Percentiles rank a stretch among this genome's conserved stretches.
Conservation (phyloP, 2,113 vertebrate species). For the Rhinolophus ferrumequinum region DNA sequence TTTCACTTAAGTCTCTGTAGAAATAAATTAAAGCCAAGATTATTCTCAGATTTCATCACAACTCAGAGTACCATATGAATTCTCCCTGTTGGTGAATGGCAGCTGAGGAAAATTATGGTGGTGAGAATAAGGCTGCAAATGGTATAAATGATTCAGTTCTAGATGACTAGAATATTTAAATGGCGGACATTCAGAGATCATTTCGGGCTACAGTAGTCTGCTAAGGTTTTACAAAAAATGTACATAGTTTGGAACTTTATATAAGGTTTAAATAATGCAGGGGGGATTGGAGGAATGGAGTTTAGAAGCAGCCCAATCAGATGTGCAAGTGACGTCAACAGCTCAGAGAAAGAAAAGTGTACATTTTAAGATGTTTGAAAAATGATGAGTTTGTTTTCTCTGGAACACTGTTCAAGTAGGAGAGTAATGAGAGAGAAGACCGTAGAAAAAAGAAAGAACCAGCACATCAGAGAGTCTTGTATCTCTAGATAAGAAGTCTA, state of each 20-base stretch:
- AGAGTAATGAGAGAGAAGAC: neutral
- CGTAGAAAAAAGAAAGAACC: neutral
- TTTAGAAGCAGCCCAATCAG: neutral
- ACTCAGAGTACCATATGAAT: neutral
- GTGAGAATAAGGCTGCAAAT: neutral
- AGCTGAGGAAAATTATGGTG: neutral
- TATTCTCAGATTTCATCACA: constrained; percentile 13
- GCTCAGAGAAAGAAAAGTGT: neutral
- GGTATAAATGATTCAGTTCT: neutral
- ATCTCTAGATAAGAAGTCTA: neutral
- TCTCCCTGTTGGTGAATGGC: neutral
- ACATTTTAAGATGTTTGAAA: constrained; percentile 32
- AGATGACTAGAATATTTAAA: neutral
- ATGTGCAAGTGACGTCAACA: neutral
- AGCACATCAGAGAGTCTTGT: neutral
- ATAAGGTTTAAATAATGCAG: neutral
- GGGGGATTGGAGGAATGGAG: neutral
- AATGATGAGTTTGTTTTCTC: neutral
- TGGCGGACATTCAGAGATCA: neutral
- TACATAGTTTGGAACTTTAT: neutral
- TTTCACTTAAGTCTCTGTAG: neutral
- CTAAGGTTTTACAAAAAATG: neutral
- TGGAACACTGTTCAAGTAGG: neutral
- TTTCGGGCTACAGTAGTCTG: neutral
- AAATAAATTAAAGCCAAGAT: neutral